These are phyloP conservation scores for Scolopax rusticola DNA, from an alignment of 2,797 vertebrate genomes.

Conservation along the genomic window DNA sequence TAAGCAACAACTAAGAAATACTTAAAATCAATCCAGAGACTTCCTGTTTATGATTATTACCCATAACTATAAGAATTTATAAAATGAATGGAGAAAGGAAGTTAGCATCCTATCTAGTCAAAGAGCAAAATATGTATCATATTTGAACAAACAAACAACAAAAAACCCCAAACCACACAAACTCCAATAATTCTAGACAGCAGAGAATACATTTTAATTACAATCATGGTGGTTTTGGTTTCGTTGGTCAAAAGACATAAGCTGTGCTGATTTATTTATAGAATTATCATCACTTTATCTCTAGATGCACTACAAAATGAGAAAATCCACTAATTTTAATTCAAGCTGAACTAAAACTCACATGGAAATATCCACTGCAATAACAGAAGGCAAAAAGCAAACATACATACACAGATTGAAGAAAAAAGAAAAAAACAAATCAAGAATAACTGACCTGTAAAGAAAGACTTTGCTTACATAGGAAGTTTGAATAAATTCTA, in stretches of 20 bases:
- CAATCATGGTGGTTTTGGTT: not conserved
- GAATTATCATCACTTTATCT: not conserved
- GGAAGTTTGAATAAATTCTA: not conserved
- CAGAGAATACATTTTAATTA: not conserved
- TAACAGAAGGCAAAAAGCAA: not conserved
- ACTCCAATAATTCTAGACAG: not conserved
- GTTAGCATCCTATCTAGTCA: not conserved
- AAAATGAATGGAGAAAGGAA: slow-evolving; percentile 22
- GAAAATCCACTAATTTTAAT: not conserved
- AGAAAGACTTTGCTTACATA: not conserved
- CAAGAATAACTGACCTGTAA: not conserved
- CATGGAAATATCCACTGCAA: not conserved
- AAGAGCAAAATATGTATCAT: not conserved
- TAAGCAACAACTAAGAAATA: slow-evolving; percentile 50
- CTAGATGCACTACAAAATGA: not conserved
- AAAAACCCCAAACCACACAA: not conserved
- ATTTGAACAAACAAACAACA: not conserved
- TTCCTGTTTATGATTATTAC: slow-evolving; percentile 49
- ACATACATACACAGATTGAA: not conserved
- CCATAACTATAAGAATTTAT: not conserved
- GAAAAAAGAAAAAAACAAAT: not conserved
- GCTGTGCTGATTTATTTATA: not conserved
- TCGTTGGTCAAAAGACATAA: not conserved
- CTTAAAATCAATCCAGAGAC: slow-evolving; percentile 36
- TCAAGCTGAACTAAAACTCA: not conserved